Evolutionary conservation across 2,797 vertebrate genomes (phyloP).

Genomic region (Lagorchestes hirsutus): DNA sequence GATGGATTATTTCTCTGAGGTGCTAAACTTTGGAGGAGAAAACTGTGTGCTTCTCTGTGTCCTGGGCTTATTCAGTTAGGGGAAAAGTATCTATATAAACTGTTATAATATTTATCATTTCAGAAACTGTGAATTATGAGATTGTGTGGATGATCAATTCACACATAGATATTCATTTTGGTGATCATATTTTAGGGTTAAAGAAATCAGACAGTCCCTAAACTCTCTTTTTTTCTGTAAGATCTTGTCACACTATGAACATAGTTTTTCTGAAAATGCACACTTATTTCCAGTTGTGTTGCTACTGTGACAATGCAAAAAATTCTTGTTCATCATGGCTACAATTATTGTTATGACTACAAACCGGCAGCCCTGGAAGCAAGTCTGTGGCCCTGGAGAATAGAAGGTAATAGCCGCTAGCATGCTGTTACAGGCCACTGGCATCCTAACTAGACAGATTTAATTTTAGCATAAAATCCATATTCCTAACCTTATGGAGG

Average conservation of each 20-base stretch:
- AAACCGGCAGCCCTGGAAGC: conserved; percentile 57
- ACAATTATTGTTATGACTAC: conserved; percentile 47
- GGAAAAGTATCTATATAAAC: accelerated
- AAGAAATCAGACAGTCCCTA: background rate
- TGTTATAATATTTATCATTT: accelerated
- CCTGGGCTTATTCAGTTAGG: accelerated
- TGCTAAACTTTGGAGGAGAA: background rate
- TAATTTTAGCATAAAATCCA: conserved; percentile 82
- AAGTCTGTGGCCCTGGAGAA: conserved; percentile 72
- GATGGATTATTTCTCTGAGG: background rate
- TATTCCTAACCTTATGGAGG: conserved; percentile 74
- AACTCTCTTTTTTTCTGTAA: background rate
- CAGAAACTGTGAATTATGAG: background rate
- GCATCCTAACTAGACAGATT: conserved; percentile 80
- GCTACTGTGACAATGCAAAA: background rate
- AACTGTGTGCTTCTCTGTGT: too few species aligned
- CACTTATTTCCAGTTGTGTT: background rate
- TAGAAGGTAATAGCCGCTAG: conserved; percentile 71
- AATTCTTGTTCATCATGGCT: background rate
- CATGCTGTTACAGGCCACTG: conserved; percentile 77
- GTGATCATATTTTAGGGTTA: background rate
- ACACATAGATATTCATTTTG: background rate
- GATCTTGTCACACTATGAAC: background rate
- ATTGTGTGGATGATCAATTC: background rate
- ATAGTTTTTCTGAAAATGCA: conserved; percentile 3